Conservation (phyloP, 2,888 invertebrate species). For the Leuctra nigra region DNA sequence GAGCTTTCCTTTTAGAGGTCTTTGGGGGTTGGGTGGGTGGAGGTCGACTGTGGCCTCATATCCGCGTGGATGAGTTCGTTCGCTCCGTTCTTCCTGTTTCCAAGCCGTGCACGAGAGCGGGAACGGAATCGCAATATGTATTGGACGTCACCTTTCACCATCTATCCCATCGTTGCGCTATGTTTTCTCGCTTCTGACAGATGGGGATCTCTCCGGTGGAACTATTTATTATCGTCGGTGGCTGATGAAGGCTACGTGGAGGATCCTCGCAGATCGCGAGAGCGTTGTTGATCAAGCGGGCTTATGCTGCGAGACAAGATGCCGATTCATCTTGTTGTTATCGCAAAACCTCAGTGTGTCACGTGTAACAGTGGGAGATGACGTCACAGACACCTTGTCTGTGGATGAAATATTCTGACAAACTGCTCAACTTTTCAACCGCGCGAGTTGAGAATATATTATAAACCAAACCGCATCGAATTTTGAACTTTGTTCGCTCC, state of each 20-base stretch:
- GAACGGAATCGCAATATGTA: not conserved
- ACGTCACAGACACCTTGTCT: not conserved
- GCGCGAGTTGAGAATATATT: too few species aligned
- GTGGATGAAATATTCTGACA: too few species aligned
- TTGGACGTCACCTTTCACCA: not conserved
- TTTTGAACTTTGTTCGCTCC: too few species aligned
- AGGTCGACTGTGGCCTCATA: not conserved
- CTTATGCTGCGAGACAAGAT: not conserved
- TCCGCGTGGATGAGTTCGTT: not conserved
- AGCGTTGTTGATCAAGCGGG: not conserved
- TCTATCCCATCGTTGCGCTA: not conserved
- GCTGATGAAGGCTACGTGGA: not conserved
- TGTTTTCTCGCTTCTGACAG: not conserved
- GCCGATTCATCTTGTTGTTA: not conserved
- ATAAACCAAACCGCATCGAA: too few species aligned
- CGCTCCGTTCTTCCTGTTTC: not conserved
- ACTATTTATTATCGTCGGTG: not conserved
- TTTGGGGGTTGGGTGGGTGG: not conserved
- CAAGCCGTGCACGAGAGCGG: not conserved
- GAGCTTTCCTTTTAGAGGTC: conserved; percentile 1
- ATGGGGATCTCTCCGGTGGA: not conserved
- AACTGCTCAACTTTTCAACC: too few species aligned
- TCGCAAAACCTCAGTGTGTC: not conserved
- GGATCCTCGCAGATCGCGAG: too few species aligned
- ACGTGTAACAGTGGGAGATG: not conserved